Evolutionary conservation across 2,113 vertebrate genomes (phyloP), one percentile per base, ranked within the genome.

Genomic region (Leucosticte australis): DNA sequence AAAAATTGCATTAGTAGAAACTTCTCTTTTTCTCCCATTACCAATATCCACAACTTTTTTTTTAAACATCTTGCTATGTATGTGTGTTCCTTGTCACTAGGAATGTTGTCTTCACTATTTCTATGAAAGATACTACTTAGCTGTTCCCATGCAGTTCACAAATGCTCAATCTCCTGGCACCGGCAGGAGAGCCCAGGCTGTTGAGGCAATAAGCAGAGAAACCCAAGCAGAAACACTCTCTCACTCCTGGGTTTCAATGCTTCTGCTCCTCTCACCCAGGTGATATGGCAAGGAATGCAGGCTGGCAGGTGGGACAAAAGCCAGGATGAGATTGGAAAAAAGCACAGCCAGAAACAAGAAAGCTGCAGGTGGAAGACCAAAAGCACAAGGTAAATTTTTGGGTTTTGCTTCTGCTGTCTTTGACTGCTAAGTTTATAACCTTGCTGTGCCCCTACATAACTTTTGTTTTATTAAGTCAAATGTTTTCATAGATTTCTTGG

Each of bases 211-310:
- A 76, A 71, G 71, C 37, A 69, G 19, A 86, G 70, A 67, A 91
- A 62, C 0, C 0, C 39, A 37, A 64, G 49, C 59, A 85, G 42
- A 59, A 87, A 55, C 0, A 0, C 3, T 13, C 9, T 12, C 9
- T 50, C 3, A 0, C 13, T 74, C 17, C 57, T 17, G 24, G 24
- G 13, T 85, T 67, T 81, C 60, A 77, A 1, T 3, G 67, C 44
- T 92, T 82, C 49, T 60, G 47, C 33, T 71, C 33, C 53, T 55
- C 27, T 84, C 39, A 33, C 6, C 10, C 39, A 84, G 65, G 15
- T 7, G 1, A 18, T 7, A 26, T 0, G 6, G 47, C 8, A 3
- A 65, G 71, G 44, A 63, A 46, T 75, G 42, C 56, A 85, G 46
- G 17, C 28, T 35, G 33, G 53, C 16, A 90, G 53, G 17, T 33